Evolutionary conservation across 2,797 vertebrate genomes (phyloP), one percentile per base, ranked within the genome.

Genomic region (Centroberyx gerrardi): DNA sequence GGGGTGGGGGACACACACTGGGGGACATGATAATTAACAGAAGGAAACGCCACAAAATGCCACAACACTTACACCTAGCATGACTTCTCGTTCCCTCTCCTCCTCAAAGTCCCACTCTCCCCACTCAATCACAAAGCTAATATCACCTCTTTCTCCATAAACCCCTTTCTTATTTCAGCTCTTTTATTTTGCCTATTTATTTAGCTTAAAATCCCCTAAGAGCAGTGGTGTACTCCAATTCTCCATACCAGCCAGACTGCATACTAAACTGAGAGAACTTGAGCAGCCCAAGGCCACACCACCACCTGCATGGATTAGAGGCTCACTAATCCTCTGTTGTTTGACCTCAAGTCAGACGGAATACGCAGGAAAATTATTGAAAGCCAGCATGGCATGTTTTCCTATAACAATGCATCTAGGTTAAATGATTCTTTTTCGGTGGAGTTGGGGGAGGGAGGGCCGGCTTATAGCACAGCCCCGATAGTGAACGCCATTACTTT

Each of bases 81-180:
- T 44, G 72, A 63, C 70, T 76, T 72, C 33, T 51, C 58, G 13
- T 69, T 79, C 82, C 62, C 78, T 70, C 76, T 80, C 55, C 74
- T 59, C 80, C 77, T 62, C 52, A 0, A 36, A 81, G 89, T 94
- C 94, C 93, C 93, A 86, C 81, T 88, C 81, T 94, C 94, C 94
- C 93, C 60, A 81, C 82, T 94, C 93, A 95, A 94, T 96, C 94
- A 95, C 90, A 92, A 90, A 92, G 83, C 91, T 93, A 93, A 95
- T 94, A 93, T 92, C 80, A 83, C 89, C 85, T 88, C 84, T 90
- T 90, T 88, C 82, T 90, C 83, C 81, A 86, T 87, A 89, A 92
- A 85, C 87, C 68, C 74, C 69, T 79, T 85, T 86, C 69, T 87
- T 90, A 86, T 88, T 88, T 78, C 56, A 60, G 64, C 71, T 79